Conservation (phyloP, 1,140 invertebrate genomes). For the Nylanderia fulva region DNA sequence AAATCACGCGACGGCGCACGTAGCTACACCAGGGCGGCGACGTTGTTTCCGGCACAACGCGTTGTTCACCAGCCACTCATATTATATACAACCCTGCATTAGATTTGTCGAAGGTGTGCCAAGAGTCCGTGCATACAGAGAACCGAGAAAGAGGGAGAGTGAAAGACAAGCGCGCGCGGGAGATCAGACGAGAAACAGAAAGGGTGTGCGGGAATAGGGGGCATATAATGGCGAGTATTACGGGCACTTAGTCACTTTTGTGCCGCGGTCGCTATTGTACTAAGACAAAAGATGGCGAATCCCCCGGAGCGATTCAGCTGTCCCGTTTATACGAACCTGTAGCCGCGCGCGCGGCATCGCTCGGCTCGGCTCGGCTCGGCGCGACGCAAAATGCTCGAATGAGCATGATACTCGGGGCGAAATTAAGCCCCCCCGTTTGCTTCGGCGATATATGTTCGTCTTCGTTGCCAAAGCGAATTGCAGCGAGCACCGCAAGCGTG, state of each 20-base stretch:
- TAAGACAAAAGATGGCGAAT: conserved; percentile 83
- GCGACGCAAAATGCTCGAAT: conserved; percentile 34
- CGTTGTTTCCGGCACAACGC: conserved; percentile 38
- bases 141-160: neutral
- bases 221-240: conserved; percentile 82
- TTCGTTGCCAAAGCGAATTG: conserved; percentile 52
- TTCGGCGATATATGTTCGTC: conserved; percentile 52
- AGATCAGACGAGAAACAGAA: conserved; percentile 49
- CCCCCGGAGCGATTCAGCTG: conserved; percentile 79
- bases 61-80: conserved; percentile 38
- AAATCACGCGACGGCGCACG: conserved; percentile 41
- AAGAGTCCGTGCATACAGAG: neutral
- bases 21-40: conserved; percentile 5
- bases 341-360: conserved; percentile 23
- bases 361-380: conserved; percentile 57
- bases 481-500: conserved; percentile 41
- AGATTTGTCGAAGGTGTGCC: conserved; percentile 37
- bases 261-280: conserved; percentile 79
- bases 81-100: conserved; percentile 22
- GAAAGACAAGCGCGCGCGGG: conserved; percentile 21
- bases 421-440: conserved; percentile 48
- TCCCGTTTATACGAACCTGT: conserved; percentile 76
- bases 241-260: conserved; percentile 85
- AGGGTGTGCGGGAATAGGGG: conserved; percentile 58
- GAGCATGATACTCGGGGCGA: conserved; percentile 28